phyloP scores from a whole-genome alignment of 2,797 vertebrate genomes.

The Pipistrellus kuhlii region DNA sequence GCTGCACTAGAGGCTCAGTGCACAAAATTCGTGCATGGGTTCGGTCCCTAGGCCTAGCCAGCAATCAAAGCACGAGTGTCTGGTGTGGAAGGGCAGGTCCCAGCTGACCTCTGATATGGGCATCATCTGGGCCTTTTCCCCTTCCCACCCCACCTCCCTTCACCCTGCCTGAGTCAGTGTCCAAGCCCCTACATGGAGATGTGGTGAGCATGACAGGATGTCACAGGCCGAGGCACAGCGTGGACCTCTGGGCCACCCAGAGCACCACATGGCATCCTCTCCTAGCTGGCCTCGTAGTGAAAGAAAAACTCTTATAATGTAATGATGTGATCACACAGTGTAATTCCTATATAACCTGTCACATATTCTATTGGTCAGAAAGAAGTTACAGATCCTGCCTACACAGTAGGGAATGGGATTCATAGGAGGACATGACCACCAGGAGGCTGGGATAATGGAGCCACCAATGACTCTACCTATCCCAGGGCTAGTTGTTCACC shows the following conservation, averaged over 20 bases:
- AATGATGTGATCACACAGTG: neutral
- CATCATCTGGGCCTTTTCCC: too few relatives aligned
- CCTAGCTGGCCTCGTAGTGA: neutral
- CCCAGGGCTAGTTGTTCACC: neutral
- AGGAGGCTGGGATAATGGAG: neutral
- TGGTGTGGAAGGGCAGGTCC: too few relatives aligned
- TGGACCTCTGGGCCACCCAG: too few relatives aligned
- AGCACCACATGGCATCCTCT: too few relatives aligned
- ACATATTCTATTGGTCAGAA: neutral
- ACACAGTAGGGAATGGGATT: neutral
- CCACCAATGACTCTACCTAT: neutral
- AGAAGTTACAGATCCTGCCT: neutral
- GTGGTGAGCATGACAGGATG: too few relatives aligned
- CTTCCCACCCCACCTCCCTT: accelerated
- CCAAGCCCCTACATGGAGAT: too few relatives aligned
- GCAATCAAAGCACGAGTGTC: too few relatives aligned
- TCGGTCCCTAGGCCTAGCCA: too few relatives aligned
- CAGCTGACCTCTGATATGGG: too few relatives aligned
- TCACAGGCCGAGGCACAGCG: too few relatives aligned
- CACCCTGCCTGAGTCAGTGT: too few relatives aligned
- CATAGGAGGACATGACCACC: neutral
- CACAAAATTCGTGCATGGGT: too few relatives aligned
- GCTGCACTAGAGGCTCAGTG: neutral
- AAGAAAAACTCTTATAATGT: neutral
- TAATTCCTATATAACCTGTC: neutral